phyloP scores from a whole-genome alignment of 2,888 invertebrate genomes.

The Sympetrum striolatum region DNA sequence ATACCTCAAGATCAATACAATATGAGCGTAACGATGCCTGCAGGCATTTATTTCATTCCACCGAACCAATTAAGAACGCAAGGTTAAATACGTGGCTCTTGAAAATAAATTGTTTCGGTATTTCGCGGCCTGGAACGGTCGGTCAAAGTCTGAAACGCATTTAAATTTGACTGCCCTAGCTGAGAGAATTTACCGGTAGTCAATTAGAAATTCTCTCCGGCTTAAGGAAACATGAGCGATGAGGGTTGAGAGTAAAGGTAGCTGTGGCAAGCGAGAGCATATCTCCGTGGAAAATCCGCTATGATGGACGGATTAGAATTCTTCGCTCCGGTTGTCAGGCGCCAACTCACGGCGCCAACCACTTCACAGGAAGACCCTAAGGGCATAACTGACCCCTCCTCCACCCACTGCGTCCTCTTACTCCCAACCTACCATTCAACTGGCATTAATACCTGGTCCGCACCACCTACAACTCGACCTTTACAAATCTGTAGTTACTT shows the following conservation, averaged over 20 bases:
- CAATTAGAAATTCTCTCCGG: background rate
- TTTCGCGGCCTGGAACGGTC: no score
- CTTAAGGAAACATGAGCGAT: background rate
- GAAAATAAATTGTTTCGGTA: no score
- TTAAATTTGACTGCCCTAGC: background rate
- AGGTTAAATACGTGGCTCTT: no score
- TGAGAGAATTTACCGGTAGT: background rate
- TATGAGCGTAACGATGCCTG: no score
- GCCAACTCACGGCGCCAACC: background rate
- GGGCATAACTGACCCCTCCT: background rate
- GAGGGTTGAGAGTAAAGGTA: background rate
- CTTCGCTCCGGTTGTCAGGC: background rate
- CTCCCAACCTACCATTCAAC: background rate
- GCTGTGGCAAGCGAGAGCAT: background rate
- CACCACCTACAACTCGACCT: no score
- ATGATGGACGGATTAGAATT: slow-evolving; percentile 17
- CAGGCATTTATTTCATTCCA: no score
- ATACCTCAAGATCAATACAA: no score
- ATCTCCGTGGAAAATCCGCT: slow-evolving; percentile 15
- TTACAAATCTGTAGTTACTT: no score
- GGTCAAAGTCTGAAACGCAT: no score
- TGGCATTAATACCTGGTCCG: no score
- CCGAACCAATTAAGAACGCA: no score
- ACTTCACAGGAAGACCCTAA: background rate
- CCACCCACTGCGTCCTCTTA: background rate